Evolutionary conservation across 2,888 invertebrate genomes (phyloP).

Genomic region (Abscondita cerata): DNA sequence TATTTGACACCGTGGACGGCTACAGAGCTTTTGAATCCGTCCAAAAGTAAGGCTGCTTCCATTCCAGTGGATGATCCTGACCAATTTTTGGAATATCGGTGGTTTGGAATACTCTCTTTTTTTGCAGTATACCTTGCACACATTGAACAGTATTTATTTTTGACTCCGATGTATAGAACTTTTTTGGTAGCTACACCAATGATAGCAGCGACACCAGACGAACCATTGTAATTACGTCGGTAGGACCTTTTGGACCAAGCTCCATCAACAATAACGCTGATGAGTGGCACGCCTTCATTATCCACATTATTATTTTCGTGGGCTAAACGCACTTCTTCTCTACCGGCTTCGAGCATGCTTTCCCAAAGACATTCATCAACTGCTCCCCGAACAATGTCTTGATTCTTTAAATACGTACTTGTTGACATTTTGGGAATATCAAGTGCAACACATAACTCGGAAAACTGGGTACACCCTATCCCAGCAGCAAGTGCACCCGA

Average conservation of each 20-base stretch:
- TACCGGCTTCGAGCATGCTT: constrained; percentile 27
- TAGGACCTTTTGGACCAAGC: constrained; percentile 44
- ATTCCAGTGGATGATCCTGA: constrained; percentile 17
- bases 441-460: too few relatives aligned
- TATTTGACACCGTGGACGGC: constrained; percentile 18
- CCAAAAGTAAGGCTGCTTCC: constrained; percentile 14
- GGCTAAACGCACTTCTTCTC: constrained; percentile 35
- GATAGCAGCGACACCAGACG: constrained; percentile 32
- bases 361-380: constrained; percentile 12
- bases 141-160: constrained; percentile 23
- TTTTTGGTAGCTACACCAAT: constrained; percentile 4
- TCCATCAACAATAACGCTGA: constrained; percentile 44
- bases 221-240: constrained; percentile 45
- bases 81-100: constrained; percentile 20
- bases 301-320: constrained; percentile 36
- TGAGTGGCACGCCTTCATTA: constrained; percentile 33
- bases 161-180: constrained; percentile 8
- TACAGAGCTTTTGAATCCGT: neutral
- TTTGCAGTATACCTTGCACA: constrained; percentile 13
- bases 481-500: too few relatives aligned
- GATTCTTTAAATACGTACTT: neutral
- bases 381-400: neutral
- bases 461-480: too few relatives aligned
- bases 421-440: neutral
- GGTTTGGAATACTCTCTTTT: neutral